These are phyloP conservation scores for Macrotus californicus DNA, from an alignment of 2,113 vertebrate genomes.

Conservation along the genomic window DNA sequence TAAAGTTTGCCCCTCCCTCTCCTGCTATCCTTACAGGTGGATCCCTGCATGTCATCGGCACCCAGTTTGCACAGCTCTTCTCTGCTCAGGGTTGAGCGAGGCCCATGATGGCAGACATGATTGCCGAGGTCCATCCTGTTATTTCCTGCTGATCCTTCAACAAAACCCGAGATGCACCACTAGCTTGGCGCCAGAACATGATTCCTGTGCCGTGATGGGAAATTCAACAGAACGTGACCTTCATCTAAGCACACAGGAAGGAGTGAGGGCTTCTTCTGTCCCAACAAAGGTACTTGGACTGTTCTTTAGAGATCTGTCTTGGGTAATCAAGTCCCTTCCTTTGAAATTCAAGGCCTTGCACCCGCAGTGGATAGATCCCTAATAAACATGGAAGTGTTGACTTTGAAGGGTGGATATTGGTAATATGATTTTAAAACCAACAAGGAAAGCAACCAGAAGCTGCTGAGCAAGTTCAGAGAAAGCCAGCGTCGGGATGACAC, in stretches of 20 bases:
- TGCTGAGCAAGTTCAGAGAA: conserved; percentile 67
- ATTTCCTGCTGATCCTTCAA: background rate
- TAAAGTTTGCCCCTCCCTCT: background rate
- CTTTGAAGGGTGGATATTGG: conserved; percentile 13
- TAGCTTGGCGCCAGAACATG: accelerated
- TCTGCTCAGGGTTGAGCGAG: background rate
- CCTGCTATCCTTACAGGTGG: accelerated
- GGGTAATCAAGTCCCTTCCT: background rate
- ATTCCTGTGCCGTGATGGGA: accelerated
- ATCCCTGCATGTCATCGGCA: accelerated
- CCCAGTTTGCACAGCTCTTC: background rate
- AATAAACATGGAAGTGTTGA: conserved; percentile 2
- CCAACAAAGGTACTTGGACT: accelerated
- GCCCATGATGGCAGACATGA: background rate
- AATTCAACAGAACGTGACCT: accelerated
- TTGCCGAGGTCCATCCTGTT: background rate
- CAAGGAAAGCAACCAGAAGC: conserved; percentile 50
- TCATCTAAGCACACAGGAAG: no score
- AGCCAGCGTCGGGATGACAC: background rate
- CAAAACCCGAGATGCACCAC: background rate
- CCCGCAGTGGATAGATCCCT: background rate
- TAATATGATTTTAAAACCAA: conserved; percentile 46
- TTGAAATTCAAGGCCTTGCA: background rate
- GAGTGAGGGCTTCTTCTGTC: background rate
- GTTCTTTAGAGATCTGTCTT: background rate